phyloP scores from a whole-genome alignment of 2,888 invertebrate genomes.

The Onchidella celtica region DNA sequence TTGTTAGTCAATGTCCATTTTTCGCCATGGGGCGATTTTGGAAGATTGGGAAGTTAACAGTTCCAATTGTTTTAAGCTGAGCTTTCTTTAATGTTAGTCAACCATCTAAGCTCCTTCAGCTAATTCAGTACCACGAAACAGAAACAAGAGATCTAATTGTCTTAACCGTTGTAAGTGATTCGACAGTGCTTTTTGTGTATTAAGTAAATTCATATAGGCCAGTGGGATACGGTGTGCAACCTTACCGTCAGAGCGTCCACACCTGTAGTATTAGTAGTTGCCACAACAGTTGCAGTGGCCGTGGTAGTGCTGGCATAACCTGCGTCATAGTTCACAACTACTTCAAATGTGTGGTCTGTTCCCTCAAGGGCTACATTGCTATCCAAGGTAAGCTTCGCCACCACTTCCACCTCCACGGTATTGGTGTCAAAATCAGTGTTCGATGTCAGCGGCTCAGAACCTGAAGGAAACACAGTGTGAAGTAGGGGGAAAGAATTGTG shows the following conservation, averaged over 20 bases:
- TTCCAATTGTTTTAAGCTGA: too few species aligned
- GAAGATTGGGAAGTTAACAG: too few species aligned
- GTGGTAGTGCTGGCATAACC: constrained; percentile 23
- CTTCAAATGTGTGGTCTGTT: constrained; percentile 49
- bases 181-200: too few species aligned
- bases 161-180: too few species aligned
- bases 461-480: constrained; percentile 28
- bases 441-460: constrained; percentile 42
- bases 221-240: too few species aligned
- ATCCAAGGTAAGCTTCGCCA: constrained; percentile 54
- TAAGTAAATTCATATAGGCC: too few species aligned
- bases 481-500: not conserved
- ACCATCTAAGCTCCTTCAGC: too few species aligned
- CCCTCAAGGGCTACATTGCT: constrained; percentile 41
- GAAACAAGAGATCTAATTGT: too few species aligned
- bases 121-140: too few species aligned
- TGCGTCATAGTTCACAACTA: constrained; percentile 50
- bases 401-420: constrained; percentile 59
- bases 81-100: too few species aligned
- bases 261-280: constrained; percentile 50
- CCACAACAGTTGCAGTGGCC: constrained; percentile 36
- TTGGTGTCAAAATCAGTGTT: constrained; percentile 60
- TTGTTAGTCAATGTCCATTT: too few species aligned
- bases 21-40: too few species aligned
- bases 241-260: constrained; percentile 25